Base-by-base conservation (phyloP, 2,113 vertebrate genomes). In the Antechinus stuartii region DNA sequence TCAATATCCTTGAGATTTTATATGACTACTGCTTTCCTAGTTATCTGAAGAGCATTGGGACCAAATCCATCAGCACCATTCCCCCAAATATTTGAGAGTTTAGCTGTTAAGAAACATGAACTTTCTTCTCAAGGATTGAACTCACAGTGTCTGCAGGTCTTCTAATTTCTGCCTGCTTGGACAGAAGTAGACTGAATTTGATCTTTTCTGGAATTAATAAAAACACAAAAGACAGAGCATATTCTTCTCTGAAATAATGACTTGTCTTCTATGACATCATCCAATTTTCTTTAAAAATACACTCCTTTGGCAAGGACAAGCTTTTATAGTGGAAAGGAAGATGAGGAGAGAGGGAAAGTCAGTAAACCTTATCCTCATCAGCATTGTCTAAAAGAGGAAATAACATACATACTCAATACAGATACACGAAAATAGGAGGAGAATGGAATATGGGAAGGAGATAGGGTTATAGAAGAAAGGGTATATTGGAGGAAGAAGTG, bases 31-130 rank as follows among this genome's bases (percentile, higher is more conserved):
- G 92, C 23, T 93, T 8, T 93, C 8, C 76, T 93, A 8, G 10
- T 12, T 94, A 92, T 57, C 55, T 95, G 0, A 92, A 95, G 93
- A 91, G 92, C 91, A 95, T 25, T 55, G 3, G n/a, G 89, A 76
- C 35, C 27, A 91, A 49, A 68, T 95, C 68, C 42, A 8, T 96
- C n/a, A 35, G 35, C 54, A 0, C 94, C 14, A 46, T 35, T 95
- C n/a, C n/a, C 93, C 93, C n/a, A 94, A 89, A 91, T 14, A 61
- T 54, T 12, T 55, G 30, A 42, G n/a, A 56, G 4, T 93, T 95
- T 53, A 54, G 84, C 23, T 93, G 9, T 91, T 93, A 25, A 76
- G 57, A 94, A 92, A 52, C 24, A 57, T 46, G 1, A 3, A 54
- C 92, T 92, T 93, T 93, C 56, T 92, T 54, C 42, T 56, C 8